Base-by-base conservation (phyloP, 2,888 invertebrate genomes). In the Yponomeuta evonymella region DNA sequence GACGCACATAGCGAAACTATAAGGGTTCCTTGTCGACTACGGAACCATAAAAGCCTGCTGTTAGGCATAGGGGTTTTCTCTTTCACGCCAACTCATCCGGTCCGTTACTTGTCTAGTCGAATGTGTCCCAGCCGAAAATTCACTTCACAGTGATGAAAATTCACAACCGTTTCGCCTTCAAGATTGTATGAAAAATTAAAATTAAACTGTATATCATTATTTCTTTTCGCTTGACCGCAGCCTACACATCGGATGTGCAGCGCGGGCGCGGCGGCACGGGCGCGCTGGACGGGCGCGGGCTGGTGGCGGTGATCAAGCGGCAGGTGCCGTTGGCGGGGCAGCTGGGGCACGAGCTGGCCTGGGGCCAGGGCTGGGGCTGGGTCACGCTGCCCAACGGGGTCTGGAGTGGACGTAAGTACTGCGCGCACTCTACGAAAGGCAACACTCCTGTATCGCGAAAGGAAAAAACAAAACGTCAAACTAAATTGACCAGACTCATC, bases 331-430 rank as follows among this genome's bases (percentile, higher is more conserved):
- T 92, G 66, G 92, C 92, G 0, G 92, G 92, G 0, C 87, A 94
- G 84, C 92, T 90, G 79, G 94, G 86, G 83, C 94, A 85, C 80
- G 93, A 86, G 84, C 93, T 84, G 78, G 93, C 93, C 76, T 96
- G 95, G 95, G 95, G 95, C 5, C 95, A 95, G 77, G 95, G 95
- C 68, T 95, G 95, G 95, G 95, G 95, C 2, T 95, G 95, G 95
- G 94, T 95, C 71, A 95, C 94, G 15, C 81, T 94, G 77, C 94
- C 94, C 12, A 94, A 94, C 73, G 94, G 94, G 10, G 94, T 94
- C 2, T 94, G 94, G 94, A 94, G 94, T 76, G 94, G 94, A 79
- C 94, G 94, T 94, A 76, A 90, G 91, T 90, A 75, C 69, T 64
- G 70, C 36, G 9, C 66, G 11, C 43, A 5, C 4, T 4, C 36